Evolutionary conservation across 2,113 vertebrate species (phyloP), one percentile per base, ranked within the genome.

Genomic region (Malurus melanocephalus): DNA sequence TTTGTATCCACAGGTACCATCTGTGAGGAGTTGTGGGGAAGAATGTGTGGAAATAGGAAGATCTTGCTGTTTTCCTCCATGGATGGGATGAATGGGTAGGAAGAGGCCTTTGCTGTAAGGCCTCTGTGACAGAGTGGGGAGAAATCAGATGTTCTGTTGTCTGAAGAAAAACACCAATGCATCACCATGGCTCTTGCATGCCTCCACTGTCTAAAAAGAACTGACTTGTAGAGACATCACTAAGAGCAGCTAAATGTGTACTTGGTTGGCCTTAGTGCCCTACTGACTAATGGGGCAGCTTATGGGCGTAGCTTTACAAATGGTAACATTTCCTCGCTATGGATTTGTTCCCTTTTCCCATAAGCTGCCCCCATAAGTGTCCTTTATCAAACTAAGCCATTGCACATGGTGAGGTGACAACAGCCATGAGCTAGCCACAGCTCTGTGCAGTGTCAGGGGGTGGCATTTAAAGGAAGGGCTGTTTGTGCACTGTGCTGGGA

Each of bases 201-300:
- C n/a, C 23, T 26, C 48, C 2, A 3, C 6, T 32, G 62, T 62
- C 28, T 73, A 9, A 65, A 79, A 57, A 67, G 40, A 92, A n/a
- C 22, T 64, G 22, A 49, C 49, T 77, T 52, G 19, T 52, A 38
- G n/a, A 62, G 18, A 14, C 38, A 40, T 21, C 10, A 9, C 16
- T 78, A 49, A 24, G 38, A 88, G 21, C 30, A 27, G 27, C 21
- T 85, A 45, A 57, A 40, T 22, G 4, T 77, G 35, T 43, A 13
- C 22, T 15, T 64, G 35, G 30, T 40, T 35, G 30, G 59, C 46
- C 32, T 64, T 32, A 42, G 46, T 60, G 38, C 18, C 28, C 24
- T 62, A 3, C 27, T 0, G 0, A 30, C 13, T 74, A 43, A 22
- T 9, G 9, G 48, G 22, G n/a, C 40, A 38, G 35, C 28, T 67